Evolutionary conservation across 2,888 invertebrate species (phyloP).

Genomic region (Gortyna flavago): DNA sequence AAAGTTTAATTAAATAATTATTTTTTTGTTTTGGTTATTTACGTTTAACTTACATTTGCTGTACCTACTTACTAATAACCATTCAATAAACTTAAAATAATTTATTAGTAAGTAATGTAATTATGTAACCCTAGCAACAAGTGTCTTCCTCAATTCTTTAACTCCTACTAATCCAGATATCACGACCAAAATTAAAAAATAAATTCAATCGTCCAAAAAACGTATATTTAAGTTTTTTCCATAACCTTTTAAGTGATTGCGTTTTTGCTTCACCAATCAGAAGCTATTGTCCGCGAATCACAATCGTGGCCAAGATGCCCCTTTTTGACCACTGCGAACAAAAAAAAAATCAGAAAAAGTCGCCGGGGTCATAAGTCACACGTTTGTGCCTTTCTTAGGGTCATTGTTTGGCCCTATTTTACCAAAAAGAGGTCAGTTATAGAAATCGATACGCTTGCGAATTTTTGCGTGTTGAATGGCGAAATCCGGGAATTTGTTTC

Average conservation of each 20-base stretch:
- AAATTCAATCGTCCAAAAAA: slow-evolving; percentile 52
- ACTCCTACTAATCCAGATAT: slow-evolving; percentile 50
- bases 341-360: slow-evolving; percentile 74
- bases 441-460: slow-evolving; percentile 75
- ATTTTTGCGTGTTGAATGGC: slow-evolving; percentile 71
- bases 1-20: neutral
- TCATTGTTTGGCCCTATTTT: slow-evolving; percentile 71
- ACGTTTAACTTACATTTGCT: neutral
- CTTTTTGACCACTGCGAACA: slow-evolving; percentile 79
- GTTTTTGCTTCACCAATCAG: slow-evolving; percentile 84
- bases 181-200: too few relatives aligned
- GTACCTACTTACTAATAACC: too few relatives aligned
- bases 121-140: neutral
- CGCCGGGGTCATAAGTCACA: slow-evolving; percentile 80
- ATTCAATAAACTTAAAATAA: neutral
- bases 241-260: slow-evolving; percentile 55
- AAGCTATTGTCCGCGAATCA: slow-evolving; percentile 80
- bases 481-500: slow-evolving; percentile 78
- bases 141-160: slow-evolving; percentile 35
- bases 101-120: neutral
- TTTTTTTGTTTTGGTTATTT: neutral
- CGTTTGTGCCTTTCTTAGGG: slow-evolving; percentile 69
- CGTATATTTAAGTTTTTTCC: slow-evolving; percentile 51
- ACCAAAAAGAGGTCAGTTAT: slow-evolving; percentile 80
- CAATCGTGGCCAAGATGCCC: slow-evolving; percentile 78